Base-by-base conservation (phyloP, 2,888 invertebrate species). In the Synergus japonicus region DNA sequence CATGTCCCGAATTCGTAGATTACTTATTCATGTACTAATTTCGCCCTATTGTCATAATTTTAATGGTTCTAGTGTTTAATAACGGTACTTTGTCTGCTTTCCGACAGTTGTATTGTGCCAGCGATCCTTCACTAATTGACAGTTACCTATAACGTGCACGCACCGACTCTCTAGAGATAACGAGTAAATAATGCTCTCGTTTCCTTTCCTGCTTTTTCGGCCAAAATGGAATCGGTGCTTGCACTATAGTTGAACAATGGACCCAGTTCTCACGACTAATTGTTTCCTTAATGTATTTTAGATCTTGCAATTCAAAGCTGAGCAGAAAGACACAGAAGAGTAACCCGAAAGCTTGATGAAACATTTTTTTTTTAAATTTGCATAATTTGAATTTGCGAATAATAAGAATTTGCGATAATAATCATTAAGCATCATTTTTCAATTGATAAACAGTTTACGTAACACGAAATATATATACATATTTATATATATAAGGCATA, bases 11-110 rank as follows among this genome's bases (percentile, higher is more conserved):
- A 46, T 13, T 67, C 67, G 13, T 13, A 13, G 46, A 67, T 67
- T 67, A 67, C 46, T 67, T 67, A 67, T 67, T 67, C 67, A 46
- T 10, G 13, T 46, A 67, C 46, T 67, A 67, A 67, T 67, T 67
- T 29, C 46, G 22, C 7, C 44, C 67, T 67, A 67, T 67, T 46
- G 67, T 67, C 67, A 67, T 46, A 46, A 67, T 2, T 46, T 67
- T 46, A 67, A 67, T 67, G 67, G 44, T 22, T 46, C 22, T 29
- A 13, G 67, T 67, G 22, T 67, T 44, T 67, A 46, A 67, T 67
- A 67, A 46, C 13, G 67, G 44, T 29, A 67, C 67, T 67, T 67
- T 67, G 67, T 46, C 46, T 46, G 13, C 18, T 67, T 46, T 44
- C 22, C 4, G 13, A 13, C 46, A 43, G 46, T 46, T 8, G 13